phyloP scores from a whole-genome alignment of 2,888 invertebrate species.

The Notodonta ziczac region DNA sequence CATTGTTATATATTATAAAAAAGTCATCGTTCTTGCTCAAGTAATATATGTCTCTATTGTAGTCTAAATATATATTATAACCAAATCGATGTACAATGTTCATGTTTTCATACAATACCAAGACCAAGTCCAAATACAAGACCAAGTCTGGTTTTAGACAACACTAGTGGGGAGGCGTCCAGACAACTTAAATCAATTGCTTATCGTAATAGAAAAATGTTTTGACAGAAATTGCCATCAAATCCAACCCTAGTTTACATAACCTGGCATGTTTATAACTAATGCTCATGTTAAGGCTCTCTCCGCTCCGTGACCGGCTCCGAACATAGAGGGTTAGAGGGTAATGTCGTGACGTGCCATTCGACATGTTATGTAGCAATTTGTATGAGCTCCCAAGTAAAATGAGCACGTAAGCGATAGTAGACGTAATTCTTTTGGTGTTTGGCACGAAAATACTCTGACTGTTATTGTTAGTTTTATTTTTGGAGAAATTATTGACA shows the following conservation, averaged over 20 bases:
- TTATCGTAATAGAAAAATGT: constrained; percentile 4
- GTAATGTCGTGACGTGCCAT: constrained; percentile 7
- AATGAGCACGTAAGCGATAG: constrained; percentile 30
- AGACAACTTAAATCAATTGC: neutral
- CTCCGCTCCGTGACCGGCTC: constrained; percentile 5
- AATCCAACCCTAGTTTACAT: constrained; percentile 10
- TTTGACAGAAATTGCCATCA: neutral
- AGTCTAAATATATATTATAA: too few relatives aligned
- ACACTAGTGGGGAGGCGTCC: neutral
- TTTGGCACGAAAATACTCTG: constrained; percentile 34
- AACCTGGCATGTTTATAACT: constrained; percentile 35
- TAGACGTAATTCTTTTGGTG: constrained; percentile 27
- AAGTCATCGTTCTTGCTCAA: too few relatives aligned
- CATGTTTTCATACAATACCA: too few relatives aligned
- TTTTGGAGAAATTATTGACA: neutral
- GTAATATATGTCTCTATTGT: too few relatives aligned
- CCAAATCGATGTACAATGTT: too few relatives aligned
- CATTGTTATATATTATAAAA: too few relatives aligned
- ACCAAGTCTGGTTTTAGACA: too few relatives aligned
- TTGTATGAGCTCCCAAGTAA: constrained; percentile 1
- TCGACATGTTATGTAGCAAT: constrained; percentile 4
- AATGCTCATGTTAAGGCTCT: constrained; percentile 31
- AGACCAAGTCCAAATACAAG: too few relatives aligned
- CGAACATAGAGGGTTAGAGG: neutral
- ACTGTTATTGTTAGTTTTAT: constrained; percentile 5